Conservation (phyloP, 2,888 invertebrate genomes). For the Trypoxylon attenuatum region DNA sequence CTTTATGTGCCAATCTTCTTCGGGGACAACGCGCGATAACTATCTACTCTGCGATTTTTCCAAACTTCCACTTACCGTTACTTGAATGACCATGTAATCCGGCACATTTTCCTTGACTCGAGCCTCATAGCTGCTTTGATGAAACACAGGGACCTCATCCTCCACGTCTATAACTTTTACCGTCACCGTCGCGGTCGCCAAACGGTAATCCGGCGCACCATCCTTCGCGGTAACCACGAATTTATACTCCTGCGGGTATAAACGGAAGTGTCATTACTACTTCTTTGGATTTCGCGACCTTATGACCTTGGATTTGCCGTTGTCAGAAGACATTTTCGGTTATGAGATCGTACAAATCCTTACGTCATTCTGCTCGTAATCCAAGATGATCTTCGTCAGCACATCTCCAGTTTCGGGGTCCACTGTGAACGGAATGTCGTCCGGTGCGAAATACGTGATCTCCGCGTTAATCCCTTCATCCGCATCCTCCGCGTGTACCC, state of each 20-base stretch:
- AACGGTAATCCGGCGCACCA: slow-evolving; percentile 88
- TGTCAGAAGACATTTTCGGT: neutral
- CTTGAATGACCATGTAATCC: slow-evolving; percentile 86
- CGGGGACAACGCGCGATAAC: too few relatives aligned
- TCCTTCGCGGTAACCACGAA: slow-evolving; percentile 94
- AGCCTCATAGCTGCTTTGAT: slow-evolving; percentile 83
- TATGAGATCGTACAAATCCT: too few relatives aligned
- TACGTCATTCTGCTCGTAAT: slow-evolving; percentile 89
- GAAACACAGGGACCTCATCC: slow-evolving; percentile 89
- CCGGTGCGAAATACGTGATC: slow-evolving; percentile 87
- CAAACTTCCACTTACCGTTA: slow-evolving; percentile 77
- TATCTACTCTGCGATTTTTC: too few relatives aligned
- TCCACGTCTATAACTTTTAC: slow-evolving; percentile 87
- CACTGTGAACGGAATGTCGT: slow-evolving; percentile 86
- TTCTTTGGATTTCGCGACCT: too few relatives aligned
- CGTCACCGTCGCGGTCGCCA: slow-evolving; percentile 91
- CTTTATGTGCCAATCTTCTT: too few relatives aligned
- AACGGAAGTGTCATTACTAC: too few relatives aligned
- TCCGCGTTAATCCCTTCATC: slow-evolving; percentile 91
- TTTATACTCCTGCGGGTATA: slow-evolving; percentile 79
- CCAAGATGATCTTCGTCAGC: slow-evolving; percentile 83
- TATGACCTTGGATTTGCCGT: too few relatives aligned
- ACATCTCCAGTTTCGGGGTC: slow-evolving; percentile 88
- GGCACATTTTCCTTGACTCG: slow-evolving; percentile 90
- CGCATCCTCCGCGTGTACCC: slow-evolving; percentile 88